A percentile compares a stretch with the other conserved stretches of the same genome.
These are phyloP conservation scores for Esperia sulphurella DNA, from an alignment of 2,888 invertebrate species.

Conservation along the genomic window DNA sequence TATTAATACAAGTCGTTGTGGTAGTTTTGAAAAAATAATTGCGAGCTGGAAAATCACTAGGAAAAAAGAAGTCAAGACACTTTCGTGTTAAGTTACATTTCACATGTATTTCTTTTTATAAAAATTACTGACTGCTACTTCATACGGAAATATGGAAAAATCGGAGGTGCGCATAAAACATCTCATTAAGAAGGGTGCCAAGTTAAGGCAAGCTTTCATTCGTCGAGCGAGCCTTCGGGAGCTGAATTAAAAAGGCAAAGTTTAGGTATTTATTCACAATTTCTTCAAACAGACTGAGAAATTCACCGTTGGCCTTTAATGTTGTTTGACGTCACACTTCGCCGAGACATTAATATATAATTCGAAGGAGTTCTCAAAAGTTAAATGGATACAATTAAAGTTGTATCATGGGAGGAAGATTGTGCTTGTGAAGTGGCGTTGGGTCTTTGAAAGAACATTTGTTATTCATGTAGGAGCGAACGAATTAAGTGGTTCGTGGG, in stretches of 20 bases:
- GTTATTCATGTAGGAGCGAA: constrained; percentile 24
- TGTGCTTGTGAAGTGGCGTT: constrained; percentile 31
- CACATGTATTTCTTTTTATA: too few species aligned
- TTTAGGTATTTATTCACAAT: constrained; percentile 12
- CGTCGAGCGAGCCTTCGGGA: not conserved
- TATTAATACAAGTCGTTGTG: too few species aligned
- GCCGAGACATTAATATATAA: constrained; percentile 31
- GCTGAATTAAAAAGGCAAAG: constrained; percentile 7
- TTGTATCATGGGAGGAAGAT: constrained; percentile 39
- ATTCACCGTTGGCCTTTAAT: not conserved
- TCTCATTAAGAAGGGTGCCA: not conserved
- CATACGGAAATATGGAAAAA: not conserved
- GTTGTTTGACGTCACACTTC: constrained; percentile 4
- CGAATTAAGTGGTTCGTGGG: not conserved
- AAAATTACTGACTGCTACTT: too few species aligned
- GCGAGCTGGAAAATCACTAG: too few species aligned
- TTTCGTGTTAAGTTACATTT: too few species aligned
- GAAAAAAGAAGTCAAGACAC: too few species aligned
- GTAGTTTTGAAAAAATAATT: too few species aligned
- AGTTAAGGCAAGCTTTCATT: not conserved
- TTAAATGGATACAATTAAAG: constrained; percentile 58
- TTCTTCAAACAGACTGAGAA: constrained; percentile 6
- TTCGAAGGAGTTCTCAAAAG: constrained; percentile 35
- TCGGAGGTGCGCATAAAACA: not conserved
- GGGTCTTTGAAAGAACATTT: constrained; percentile 49